Base-by-base conservation (phyloP, 2,888 invertebrate species). In the Bedellia somnulentella region DNA sequence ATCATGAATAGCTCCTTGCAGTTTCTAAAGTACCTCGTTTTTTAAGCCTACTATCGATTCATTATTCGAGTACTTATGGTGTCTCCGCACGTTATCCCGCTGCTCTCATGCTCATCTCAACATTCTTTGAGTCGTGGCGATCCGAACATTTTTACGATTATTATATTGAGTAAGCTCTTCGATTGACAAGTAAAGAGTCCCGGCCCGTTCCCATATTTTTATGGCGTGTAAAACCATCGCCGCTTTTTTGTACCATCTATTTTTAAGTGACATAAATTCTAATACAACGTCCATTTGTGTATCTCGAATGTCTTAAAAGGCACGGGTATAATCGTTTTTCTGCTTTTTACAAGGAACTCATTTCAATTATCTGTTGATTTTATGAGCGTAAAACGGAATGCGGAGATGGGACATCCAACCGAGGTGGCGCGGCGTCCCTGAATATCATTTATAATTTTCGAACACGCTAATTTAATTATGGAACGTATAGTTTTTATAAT, bases 241-340 rank as follows among this genome's bases (percentile, higher is more conserved):
- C 67, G 60, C 62, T 56, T 70, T 70, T 71, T 68, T 70, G 67
- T 68, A 64, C 64, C 70, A 73, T 66, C 57, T 66, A 62, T 59
- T 16, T 63, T 58, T 67, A 71, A 73, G 71, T 70, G 73, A 73
- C 73, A 75, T 73, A 73, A 75, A 73, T 75, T 71, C 73, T 73
- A 73, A 75, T 75, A 71, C 75, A 70, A 66, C 66, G 60, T 73
- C 75, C 75, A 75, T 73, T 73, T 73, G 71, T 73, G 68, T 75
- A 73, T 75, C 73, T 73, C 71, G 62, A 63, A 63, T 63, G 66
- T 68, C 70, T 70, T 71, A 73, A 75, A 71, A 73, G 73, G 68
- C 67, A 73, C 55, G 51, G 60, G 67, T 64, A 64, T 73, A 75
- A 73, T 71, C 68, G 71, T 68, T 73, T 68, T 68, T 68, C 68